Evolutionary conservation across 2,797 vertebrate genomes (phyloP), one percentile per base, ranked within the genome.

Genomic region (Galago senegalensis): DNA sequence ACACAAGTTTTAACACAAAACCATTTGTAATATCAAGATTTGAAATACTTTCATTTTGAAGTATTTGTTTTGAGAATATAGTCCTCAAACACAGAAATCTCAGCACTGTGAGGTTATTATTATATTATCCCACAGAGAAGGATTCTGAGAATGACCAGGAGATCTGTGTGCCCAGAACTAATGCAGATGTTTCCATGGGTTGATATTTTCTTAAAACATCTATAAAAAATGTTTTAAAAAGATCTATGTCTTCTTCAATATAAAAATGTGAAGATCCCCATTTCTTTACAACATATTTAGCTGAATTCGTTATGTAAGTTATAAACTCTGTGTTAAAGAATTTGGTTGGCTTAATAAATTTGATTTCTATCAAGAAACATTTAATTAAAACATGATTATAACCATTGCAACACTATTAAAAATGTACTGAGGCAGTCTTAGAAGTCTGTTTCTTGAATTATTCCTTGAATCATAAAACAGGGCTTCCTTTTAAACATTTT

Each of bases 321-420:
- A 96, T 70, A 43, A 95, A 92, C 23, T 81, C 27, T 89, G 43
- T 56, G 18, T 95, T 87, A 95, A 97, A n/a, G 88, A 88, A 79
- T 31, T 31, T 2, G 46, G 12, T 23, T 94, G 16, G 80, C 31
- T 97, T 92, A 96, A 93, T 95, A 53, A 96, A 70, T 86, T 73
- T 91, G n/a, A 93, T 96, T 97, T 96, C 37, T 96, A 95, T 90
- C 88, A 75, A 37, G 58, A 61, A 94, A 25, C 20, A 1, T 93
- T 97, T 97, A 91, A 96, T 98, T 96, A 95, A 97, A 97, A 94
- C 67, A 93, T 69, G 34, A 93, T 93, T 95, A 93, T 96, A 46
- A n/a, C 9, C 5, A 96, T 25, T 92, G 16, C 27, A 60, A 75
- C 58, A 70, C 14, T 96, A 25, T 82, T 70, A 94, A 37, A 97